Conservation (phyloP, 2,113 vertebrate genomes). For the Riparia riparia region DNA sequence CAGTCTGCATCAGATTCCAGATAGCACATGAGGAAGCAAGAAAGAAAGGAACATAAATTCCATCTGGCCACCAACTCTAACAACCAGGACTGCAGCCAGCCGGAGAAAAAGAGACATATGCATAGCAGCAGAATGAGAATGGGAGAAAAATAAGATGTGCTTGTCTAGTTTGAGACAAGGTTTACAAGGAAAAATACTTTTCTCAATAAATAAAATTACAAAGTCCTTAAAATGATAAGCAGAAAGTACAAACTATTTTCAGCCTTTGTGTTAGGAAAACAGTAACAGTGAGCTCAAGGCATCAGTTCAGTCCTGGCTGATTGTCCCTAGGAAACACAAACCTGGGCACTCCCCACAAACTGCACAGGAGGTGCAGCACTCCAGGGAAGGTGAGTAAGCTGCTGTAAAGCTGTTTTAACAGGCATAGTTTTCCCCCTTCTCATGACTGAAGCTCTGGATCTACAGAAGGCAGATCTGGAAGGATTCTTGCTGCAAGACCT, state of each 20-base stretch:
- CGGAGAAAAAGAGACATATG: constrained; percentile 42
- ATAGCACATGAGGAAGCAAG: constrained; percentile 42
- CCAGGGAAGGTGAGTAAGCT: background rate
- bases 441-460: background rate
- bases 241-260: background rate
- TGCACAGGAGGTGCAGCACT: background rate
- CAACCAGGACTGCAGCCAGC: constrained; percentile 44
- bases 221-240: background rate
- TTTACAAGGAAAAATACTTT: background rate
- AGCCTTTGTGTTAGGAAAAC: background rate
- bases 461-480: background rate
- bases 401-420: background rate
- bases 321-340: background rate
- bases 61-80: constrained; percentile 56
- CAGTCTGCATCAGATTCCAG: constrained; percentile 25
- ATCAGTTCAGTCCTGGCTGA: background rate
- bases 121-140: constrained; percentile 35
- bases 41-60: constrained; percentile 52
- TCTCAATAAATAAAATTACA: background rate
- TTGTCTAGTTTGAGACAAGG: background rate
- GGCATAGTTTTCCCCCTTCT: background rate
- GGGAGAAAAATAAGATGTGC: constrained; percentile 12
- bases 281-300: background rate
- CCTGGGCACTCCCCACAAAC: background rate
- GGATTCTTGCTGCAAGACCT: background rate